A percentile compares a stretch with the other conserved stretches of the same genome.
These are phyloP conservation scores for Myotis lucifugus DNA, from an alignment of 2,113 vertebrate genomes.

Conservation along the genomic window DNA sequence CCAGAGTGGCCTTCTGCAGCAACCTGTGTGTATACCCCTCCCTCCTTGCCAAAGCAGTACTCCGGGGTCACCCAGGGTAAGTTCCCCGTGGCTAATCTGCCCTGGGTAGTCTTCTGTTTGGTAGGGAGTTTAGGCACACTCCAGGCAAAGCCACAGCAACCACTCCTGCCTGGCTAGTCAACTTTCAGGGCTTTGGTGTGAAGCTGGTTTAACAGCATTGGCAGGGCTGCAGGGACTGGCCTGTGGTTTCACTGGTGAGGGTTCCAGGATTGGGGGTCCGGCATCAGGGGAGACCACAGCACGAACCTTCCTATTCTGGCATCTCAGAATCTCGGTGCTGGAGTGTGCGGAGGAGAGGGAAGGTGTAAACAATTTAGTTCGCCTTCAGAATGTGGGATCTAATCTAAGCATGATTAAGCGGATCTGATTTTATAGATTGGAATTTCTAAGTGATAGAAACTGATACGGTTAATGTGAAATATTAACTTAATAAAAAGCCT, in stretches of 20 bases:
- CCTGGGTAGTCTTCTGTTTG: neutral
- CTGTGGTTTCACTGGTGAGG: neutral
- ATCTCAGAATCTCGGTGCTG: neutral
- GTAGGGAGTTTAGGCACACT: neutral
- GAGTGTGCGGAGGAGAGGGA: slow-evolving; percentile 8
- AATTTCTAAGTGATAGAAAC: slow-evolving; percentile 75
- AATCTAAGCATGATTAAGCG: slow-evolving; percentile 76
- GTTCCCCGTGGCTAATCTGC: neutral
- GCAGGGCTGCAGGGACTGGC: neutral
- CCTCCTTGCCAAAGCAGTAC: too few species aligned
- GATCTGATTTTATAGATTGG: slow-evolving; percentile 79
- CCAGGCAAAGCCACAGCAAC: neutral
- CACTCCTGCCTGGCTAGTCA: neutral
- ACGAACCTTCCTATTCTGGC: neutral
- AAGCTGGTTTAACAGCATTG: neutral
- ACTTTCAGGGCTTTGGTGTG: neutral
- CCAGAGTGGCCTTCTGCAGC: neutral
- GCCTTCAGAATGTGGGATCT: slow-evolving; percentile 67
- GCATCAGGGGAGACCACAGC: neutral
- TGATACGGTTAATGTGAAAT: slow-evolving; percentile 64
- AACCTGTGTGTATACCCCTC: neutral
- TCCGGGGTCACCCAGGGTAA: neutral
- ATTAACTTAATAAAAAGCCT: slow-evolving; percentile 67
- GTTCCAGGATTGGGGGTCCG: neutral
- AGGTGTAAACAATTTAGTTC: slow-evolving; percentile 43